A percentile compares a stretch with the other conserved stretches of the same genome.
phyloP scores from a whole-genome alignment of 1,140 invertebrate genomes.

The Penaeus indicus region DNA sequence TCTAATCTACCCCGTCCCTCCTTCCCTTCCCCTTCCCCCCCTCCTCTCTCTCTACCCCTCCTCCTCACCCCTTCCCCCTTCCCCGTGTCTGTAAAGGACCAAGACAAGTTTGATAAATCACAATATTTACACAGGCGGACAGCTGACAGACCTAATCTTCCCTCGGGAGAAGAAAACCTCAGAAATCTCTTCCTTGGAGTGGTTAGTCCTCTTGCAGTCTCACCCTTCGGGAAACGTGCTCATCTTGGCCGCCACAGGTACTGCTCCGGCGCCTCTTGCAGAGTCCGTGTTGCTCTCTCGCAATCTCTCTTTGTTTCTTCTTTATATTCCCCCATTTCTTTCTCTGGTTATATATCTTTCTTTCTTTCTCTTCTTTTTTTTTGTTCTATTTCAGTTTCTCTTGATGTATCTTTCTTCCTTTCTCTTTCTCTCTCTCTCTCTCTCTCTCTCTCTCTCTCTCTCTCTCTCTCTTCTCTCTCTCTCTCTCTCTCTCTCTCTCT shows the following conservation, averaged over 20 bases:
- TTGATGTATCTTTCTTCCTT: not conserved
- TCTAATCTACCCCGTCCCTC: not conserved
- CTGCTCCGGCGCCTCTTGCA: too few relatives aligned
- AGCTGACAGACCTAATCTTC: too few relatives aligned
- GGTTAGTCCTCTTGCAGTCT: too few relatives aligned
- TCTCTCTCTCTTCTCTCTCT: not conserved
- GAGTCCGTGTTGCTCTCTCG: too few relatives aligned
- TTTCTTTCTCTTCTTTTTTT: not conserved
- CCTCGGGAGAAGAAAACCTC: too few relatives aligned
- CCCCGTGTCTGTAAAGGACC: too few relatives aligned
- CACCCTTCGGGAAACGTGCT: too few relatives aligned
- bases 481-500: not conserved
- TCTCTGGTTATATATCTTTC: not conserved
- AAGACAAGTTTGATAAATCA: too few relatives aligned
- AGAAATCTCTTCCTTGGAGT: too few relatives aligned
- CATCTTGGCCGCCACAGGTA: too few relatives aligned
- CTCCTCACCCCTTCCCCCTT: not conserved
- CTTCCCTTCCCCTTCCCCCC: not conserved
- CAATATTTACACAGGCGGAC: too few relatives aligned
- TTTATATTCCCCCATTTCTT: not conserved
- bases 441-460: constrained; percentile 11
- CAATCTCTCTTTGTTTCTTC: not conserved
- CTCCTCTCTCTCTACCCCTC: not conserved
- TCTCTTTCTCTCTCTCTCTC: constrained; percentile 9
- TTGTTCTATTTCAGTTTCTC: not conserved